phyloP scores from a whole-genome alignment of 2,888 invertebrate species.

The Himalopsyche japonica region DNA sequence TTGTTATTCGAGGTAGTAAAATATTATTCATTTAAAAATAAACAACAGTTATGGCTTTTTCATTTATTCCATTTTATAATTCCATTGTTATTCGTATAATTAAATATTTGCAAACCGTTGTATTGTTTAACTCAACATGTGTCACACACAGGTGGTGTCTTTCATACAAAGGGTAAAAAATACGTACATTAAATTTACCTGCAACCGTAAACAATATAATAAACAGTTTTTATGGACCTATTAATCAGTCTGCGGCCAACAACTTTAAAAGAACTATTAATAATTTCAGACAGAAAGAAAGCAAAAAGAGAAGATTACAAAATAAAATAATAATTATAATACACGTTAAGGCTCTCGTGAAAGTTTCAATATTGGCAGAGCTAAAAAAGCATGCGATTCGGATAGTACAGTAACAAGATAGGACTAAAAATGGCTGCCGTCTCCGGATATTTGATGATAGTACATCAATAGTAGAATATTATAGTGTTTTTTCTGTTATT shows the following conservation, averaged over 20 bases:
- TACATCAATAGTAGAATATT: too few relatives aligned
- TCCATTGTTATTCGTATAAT: not conserved
- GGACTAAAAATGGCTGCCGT: too few relatives aligned
- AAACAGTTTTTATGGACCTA: not conserved
- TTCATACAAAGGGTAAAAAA: not conserved
- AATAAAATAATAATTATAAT: not conserved
- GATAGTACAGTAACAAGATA: too few relatives aligned
- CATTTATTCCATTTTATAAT: not conserved
- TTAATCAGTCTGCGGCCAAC: not conserved
- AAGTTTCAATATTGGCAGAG: too few relatives aligned
- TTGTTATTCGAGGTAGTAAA: not conserved
- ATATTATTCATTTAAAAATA: not conserved
- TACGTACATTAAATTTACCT: not conserved
- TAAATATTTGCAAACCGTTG: not conserved
- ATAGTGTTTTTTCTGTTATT: too few relatives aligned
- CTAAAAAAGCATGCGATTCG: too few relatives aligned
- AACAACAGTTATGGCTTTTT: not conserved
- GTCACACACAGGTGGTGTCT: not conserved
- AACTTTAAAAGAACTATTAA: not conserved
- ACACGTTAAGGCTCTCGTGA: not conserved
- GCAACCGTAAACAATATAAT: not conserved
- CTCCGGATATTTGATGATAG: too few relatives aligned
- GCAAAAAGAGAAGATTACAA: not conserved
- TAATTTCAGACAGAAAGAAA: not conserved
- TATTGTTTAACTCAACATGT: not conserved